These are phyloP conservation scores for Aurelia sp. DNA, from an alignment of 30 jellyfish, hydroid and myxozoan genomes.

Conservation along the genomic window DNA sequence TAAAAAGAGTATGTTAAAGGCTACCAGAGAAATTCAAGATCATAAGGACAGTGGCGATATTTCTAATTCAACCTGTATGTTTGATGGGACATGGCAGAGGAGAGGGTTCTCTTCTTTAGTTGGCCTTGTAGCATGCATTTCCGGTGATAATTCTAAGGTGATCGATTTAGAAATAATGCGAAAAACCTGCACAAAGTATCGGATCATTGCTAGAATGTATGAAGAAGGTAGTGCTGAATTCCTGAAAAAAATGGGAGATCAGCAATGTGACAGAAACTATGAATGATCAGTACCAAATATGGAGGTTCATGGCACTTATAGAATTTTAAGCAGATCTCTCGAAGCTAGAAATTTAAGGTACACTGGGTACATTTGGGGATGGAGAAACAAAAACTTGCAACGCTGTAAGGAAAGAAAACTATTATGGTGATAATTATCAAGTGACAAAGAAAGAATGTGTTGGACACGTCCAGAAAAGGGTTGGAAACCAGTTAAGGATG, in stretches of 20 bases:
- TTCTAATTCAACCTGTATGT: background rate
- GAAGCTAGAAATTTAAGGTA: background rate
- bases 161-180: conserved; percentile 6
- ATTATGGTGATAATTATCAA: too few species aligned
- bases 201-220: background rate
- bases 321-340: background rate
- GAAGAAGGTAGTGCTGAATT: background rate
- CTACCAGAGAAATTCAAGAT: conserved; percentile 8
- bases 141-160: conserved; percentile 1
- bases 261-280: background rate
- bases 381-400: too few species aligned
- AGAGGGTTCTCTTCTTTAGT: conserved; percentile 27
- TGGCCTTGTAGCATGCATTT: conserved; percentile 19
- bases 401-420: too few species aligned
- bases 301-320: background rate
- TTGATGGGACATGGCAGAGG: conserved; percentile 15
- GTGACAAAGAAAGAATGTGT: too few species aligned
- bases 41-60: background rate
- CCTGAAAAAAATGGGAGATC: conserved; percentile 4
- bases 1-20: conserved; percentile 2
- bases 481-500: too few species aligned
- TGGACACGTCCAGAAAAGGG: too few species aligned
- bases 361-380: too few species aligned
- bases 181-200: conserved; percentile 22
- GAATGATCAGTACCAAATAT: background rate